Base-by-base conservation (phyloP, 2,113 vertebrate species). In the Tangachromis dhanisi region DNA sequence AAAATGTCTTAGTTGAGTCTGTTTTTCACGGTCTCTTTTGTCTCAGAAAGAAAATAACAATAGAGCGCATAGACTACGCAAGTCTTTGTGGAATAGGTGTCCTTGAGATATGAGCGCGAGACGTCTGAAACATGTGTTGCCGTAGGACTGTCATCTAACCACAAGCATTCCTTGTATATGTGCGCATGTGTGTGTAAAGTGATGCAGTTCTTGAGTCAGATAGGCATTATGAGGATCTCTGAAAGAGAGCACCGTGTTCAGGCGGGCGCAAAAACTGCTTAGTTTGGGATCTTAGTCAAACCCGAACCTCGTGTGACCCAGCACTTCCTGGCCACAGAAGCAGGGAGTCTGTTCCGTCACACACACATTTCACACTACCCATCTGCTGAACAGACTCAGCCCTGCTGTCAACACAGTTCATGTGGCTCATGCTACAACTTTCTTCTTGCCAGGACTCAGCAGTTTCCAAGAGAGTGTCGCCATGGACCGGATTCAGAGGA, bases 401-500 rank as follows among this genome's bases (percentile, higher is more conserved):
- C 63, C 92, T 78, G 88, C 91, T 92, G 94, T 95, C 91, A 83
- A 83, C 88, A 90, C 90, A 31, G 59, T 80, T 91, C 86, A 81
- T 73, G 85, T 68, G 66, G 76, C 89, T 92, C 87, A 91, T 31
- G 47, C 82, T 89, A 79, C 84, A 84, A 91, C 86, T 92, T 92
- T 90, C 53, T 83, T 81, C 85, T 90, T 92, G 85, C 83, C 90
- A 97, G 97, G 96, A 90, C 96, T 97, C 92, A 97, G 95, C 96
- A 96, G 94, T 94, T 97, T 97, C 92, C 97, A 97, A 90, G 96
- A 97, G 94, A 97, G 96, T 21, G 96, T 97, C 81, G 97, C 97
- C 73, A 96, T 97, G 95, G 97, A 97, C 93, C 88, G 97, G 84
- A 97, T 97, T 81, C 96, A 97, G 90, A 97, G 97, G 94, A 97